Percentiles rank a stretch among this genome's conserved stretches.
Conservation (phyloP, 2,797 vertebrate genomes). For the Hydrocynus forskahlii region DNA sequence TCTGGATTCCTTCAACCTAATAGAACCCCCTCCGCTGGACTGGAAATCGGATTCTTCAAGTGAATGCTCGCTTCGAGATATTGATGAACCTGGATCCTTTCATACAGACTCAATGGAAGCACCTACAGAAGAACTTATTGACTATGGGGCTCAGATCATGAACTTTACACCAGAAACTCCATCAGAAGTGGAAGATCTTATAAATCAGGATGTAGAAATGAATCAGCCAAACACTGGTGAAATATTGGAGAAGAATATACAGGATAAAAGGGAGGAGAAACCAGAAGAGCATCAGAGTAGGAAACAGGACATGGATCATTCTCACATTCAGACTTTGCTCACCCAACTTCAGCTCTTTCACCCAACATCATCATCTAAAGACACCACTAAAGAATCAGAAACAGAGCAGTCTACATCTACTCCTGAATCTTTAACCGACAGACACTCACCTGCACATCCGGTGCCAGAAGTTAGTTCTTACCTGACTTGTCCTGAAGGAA, state of each 20-base stretch:
- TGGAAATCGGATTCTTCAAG: constrained; percentile 82
- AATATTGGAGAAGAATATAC: constrained; percentile 21
- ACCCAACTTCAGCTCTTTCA: constrained; percentile 79
- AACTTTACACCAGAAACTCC: constrained; percentile 31
- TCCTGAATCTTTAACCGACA: constrained; percentile 13
- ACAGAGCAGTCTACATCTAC: constrained; percentile 5
- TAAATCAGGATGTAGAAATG: constrained; percentile 22
- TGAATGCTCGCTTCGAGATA: constrained; percentile 66
- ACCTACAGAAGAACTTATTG: constrained; percentile 47
- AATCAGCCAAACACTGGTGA: background rate
- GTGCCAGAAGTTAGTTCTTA: background rate
- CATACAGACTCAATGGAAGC: constrained; percentile 53
- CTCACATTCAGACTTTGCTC: constrained; percentile 80
- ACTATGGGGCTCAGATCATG: constrained; percentile 29
- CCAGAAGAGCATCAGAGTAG: background rate
- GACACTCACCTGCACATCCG: constrained; percentile 20
- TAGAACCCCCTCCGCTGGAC: constrained; percentile 81
- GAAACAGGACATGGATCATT: constrained; percentile 74
- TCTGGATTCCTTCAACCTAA: constrained; percentile 70
- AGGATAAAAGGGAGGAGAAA: constrained; percentile 41
- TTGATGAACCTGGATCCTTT: constrained; percentile 64
- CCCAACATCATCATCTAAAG: constrained; percentile 52
- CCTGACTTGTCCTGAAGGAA: constrained; percentile 5
- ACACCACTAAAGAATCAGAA: constrained; percentile 20
- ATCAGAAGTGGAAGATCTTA: constrained; percentile 21